These are phyloP conservation scores for Oscheius sp. DNA, from an alignment of 1,140 invertebrate species.

Conservation along the genomic window DNA sequence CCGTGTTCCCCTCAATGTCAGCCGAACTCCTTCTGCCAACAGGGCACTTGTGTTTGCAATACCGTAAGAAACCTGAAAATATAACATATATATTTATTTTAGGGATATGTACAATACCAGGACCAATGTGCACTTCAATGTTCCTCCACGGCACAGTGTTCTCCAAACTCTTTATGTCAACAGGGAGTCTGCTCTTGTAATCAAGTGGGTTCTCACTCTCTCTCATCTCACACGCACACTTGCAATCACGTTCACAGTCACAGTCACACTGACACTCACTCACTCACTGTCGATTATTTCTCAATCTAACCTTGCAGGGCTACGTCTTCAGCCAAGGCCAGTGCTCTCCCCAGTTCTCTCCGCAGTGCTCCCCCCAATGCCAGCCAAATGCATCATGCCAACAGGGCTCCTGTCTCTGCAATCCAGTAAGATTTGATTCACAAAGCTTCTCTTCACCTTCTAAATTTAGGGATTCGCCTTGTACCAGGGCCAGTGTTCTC, in stretches of 20 bases:
- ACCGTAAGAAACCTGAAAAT: not conserved
- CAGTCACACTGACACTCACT: too few relatives aligned
- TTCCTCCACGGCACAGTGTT: not conserved
- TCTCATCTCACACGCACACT: not conserved
- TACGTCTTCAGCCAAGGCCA: too few relatives aligned
- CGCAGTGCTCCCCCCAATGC: not conserved
- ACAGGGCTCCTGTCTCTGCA: slow-evolving; percentile 7
- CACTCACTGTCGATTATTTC: too few relatives aligned
- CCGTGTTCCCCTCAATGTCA: not conserved
- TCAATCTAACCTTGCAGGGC: too few relatives aligned
- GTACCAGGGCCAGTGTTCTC: not conserved
- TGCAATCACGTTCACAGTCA: too few relatives aligned
- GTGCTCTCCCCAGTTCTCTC: too few relatives aligned
- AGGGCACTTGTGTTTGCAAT: not conserved
- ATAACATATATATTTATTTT: not conserved
- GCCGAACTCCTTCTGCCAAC: not conserved
- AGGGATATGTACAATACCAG: not conserved
- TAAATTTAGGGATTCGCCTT: not conserved
- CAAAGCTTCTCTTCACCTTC: not conserved
- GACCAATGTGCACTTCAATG: not conserved
- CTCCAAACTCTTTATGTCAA: not conserved
- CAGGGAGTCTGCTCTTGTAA: slow-evolving; percentile 10
- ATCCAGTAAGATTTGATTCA: not conserved
- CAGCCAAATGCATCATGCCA: not conserved
- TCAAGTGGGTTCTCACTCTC: not conserved